Conservation (phyloP, 2,888 invertebrate genomes). For the Craniophora ligustri region DNA sequence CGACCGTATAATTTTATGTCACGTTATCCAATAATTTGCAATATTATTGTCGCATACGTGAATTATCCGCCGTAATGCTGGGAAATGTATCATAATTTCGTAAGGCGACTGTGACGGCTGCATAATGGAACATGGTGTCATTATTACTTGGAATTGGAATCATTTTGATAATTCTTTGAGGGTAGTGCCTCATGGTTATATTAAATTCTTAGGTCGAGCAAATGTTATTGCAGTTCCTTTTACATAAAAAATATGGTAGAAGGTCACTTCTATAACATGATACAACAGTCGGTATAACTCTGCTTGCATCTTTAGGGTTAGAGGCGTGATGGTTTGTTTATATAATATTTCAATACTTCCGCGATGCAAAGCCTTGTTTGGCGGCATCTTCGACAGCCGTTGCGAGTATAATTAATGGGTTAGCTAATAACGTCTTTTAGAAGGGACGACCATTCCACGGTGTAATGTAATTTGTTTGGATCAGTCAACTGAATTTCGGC, state of each 20-base stretch:
- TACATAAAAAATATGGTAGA: too few relatives aligned
- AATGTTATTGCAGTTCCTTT: too few relatives aligned
- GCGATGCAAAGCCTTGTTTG: constrained; percentile 67
- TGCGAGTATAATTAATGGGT: constrained; percentile 81
- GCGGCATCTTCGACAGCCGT: constrained; percentile 81
- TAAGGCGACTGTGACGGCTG: constrained; percentile 27
- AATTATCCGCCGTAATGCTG: constrained; percentile 50
- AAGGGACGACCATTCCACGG: constrained; percentile 49
- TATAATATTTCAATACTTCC: constrained; percentile 63
- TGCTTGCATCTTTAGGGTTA: too few relatives aligned
- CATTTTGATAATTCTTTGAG: too few relatives aligned
- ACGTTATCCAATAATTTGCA: constrained; percentile 63
- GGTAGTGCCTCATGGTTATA: too few relatives aligned
- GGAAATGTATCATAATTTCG: constrained; percentile 41
- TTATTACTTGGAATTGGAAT: constrained; percentile 54
- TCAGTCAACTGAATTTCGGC: constrained; percentile 22
- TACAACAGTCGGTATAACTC: too few relatives aligned
- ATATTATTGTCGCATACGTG: constrained; percentile 58
- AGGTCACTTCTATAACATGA: too few relatives aligned
- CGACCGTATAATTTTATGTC: constrained; percentile 65
- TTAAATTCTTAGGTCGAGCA: too few relatives aligned
- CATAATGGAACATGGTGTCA: constrained; percentile 32
- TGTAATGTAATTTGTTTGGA: constrained; percentile 22
- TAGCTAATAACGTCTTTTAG: constrained; percentile 64
- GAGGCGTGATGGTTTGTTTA: too few relatives aligned